Conservation (phyloP, 2,888 invertebrate species). For the Clostera curtula region DNA sequence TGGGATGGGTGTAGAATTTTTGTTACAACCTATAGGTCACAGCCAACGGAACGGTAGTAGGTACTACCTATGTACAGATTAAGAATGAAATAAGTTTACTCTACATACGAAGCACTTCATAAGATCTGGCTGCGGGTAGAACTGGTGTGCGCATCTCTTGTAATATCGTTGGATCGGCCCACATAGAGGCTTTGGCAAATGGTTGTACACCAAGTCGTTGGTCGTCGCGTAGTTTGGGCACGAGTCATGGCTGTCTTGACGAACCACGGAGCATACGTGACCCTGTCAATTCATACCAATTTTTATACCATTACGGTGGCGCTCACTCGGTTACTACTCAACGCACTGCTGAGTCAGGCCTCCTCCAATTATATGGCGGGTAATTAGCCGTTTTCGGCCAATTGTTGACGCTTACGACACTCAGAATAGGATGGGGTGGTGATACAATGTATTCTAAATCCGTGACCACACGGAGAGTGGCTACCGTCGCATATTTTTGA, state of each 20-base stretch:
- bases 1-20: neutral
- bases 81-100: neutral
- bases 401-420: too few species aligned
- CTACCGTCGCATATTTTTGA: too few species aligned
- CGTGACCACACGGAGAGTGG: too few species aligned
- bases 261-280: constrained; percentile 43
- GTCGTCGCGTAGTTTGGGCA: constrained; percentile 68
- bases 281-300: constrained; percentile 38
- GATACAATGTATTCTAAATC: too few species aligned
- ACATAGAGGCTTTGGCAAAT: constrained; percentile 66
- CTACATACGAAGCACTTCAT: constrained; percentile 55
- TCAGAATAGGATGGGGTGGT: too few species aligned
- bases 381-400: too few species aligned
- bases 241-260: constrained; percentile 53
- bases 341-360: too few species aligned
- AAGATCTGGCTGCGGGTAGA: constrained; percentile 55
- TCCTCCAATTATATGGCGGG: too few species aligned
- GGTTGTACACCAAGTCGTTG: constrained; percentile 70
- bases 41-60: neutral
- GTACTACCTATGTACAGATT: too few species aligned
- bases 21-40: neutral
- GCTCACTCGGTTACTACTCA: too few species aligned
- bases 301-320: too few species aligned
- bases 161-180: constrained; percentile 54
- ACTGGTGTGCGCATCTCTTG: constrained; percentile 52